Evolutionary conservation across 2,888 invertebrate genomes (phyloP), one percentile per base, ranked within the genome.

Genomic region (Caenorhabditis afra): DNA sequence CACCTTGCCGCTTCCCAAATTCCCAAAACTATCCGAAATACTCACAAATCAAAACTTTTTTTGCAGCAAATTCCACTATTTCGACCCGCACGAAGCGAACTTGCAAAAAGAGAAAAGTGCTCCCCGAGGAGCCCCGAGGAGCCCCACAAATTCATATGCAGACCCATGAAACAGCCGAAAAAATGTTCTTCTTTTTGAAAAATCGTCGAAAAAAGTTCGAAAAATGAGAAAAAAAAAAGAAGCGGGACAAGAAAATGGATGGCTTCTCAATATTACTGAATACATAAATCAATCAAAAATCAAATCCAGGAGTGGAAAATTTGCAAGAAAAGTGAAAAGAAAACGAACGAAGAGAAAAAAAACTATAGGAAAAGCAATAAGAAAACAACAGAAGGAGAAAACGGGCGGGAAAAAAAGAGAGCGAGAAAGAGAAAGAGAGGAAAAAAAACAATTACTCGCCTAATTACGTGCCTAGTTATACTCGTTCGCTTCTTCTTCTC

Each of bases 371-470:
- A 18, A 7, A 14, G 44, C 55, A 29, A 68, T 44, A 68, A 58
- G 41, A n/a, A 50, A 23, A 37, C 47, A 41, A 22, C 64, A 50
- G 22, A 37, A 55, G 57, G 57, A 37, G 67, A 59, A 53, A 53
- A 45, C 62, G 50, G 57, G 58, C 23, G 57, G 47, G n/a, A n/a
- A n/a, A n/a, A n/a, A 50, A 20, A 37, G 53, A 62, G 49, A 45
- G 35, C 57, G 23, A 61, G 35, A n/a, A 35, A 37, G 37, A 61
- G 55, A 62, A 18, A 49, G 57, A 50, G 64, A 57, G 64, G n/a
- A 64, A 68, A 75, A 75, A 77, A 78, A 78, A 78, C 78, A 78
- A 78, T 78, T 78, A 66, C 62, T 78, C 78, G 78, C 78, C 78
- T 78, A 78, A 78, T 78, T 78, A 78, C 71, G 61, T 66, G 71